phyloP scores from a whole-genome alignment of 2,797 vertebrate species.

The Trachops cirrhosus region DNA sequence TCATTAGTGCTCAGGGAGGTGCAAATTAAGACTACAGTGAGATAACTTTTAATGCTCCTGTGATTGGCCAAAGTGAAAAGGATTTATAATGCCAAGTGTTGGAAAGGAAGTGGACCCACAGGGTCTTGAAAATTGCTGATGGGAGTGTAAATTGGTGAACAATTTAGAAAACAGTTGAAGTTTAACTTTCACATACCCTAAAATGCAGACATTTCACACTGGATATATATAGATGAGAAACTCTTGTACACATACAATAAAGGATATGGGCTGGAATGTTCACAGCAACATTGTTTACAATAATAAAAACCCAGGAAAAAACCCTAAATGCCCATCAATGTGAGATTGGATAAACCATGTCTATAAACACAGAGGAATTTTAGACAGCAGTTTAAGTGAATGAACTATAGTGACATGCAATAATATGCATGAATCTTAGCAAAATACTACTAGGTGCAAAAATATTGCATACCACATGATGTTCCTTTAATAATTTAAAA shows the following conservation, averaged over 20 bases:
- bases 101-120: not conserved
- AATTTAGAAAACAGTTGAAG: not conserved
- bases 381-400: slow-evolving; percentile 1
- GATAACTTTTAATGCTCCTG: not conserved
- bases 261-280: not conserved
- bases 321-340: not conserved
- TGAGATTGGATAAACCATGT: not conserved
- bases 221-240: not conserved
- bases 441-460: not conserved
- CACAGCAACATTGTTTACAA: not conserved
- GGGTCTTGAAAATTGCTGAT: not conserved
- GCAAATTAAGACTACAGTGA: not conserved
- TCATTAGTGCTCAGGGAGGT: not conserved
- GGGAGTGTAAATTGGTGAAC: not conserved
- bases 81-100: not conserved
- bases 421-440: not conserved
- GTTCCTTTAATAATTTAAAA: not conserved
- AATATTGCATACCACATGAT: not conserved
- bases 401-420: not conserved
- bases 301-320: not conserved
- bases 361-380: not conserved
- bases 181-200: not conserved
- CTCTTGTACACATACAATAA: not conserved
- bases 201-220: not conserved
- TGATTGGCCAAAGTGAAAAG: not conserved